Evolutionary conservation across 2,797 vertebrate genomes (phyloP), one percentile per base, ranked within the genome.

Genomic region (Moxostoma hubbsi): DNA sequence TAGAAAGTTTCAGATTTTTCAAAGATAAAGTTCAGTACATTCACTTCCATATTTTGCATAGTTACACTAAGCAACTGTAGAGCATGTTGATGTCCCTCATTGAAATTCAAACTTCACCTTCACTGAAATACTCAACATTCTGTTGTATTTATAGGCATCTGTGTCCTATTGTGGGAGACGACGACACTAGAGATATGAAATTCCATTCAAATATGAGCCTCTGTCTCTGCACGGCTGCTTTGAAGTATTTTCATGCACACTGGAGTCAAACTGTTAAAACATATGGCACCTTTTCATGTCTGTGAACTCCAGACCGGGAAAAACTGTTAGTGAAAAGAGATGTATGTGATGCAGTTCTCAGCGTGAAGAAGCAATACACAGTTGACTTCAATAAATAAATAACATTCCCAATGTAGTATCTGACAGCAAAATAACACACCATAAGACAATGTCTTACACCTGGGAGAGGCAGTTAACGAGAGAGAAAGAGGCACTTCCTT

Each of bases 371-470:
- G 87, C 57, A 89, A 82, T 58, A 81, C 65, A 70, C 81, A 87
- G 79, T 84, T 89, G 89, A 89, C 87, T 89, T 88, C 71, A 57
- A 79, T 71, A 76, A 66, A 81, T 67, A 81, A 77, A 72, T 61
- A 75, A 63, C 13, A 24, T 87, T 87, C 87, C 83, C 61, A 71
- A 88, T 85, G 84, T 81, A 78, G 72, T 67, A 59, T 81, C 66
- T 90, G 90, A 90, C 92, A 89, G 85, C 83, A 89, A 90, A 88
- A 88, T 83, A 90, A 88, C 86, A 83, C 84, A 77, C 80, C 71
- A 81, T 86, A 84, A 81, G 76, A 85, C 81, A 83, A 80, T 64
- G 85, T 81, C 83, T 84, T 81, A 75, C 89, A 91, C 88, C 86
- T 87, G 87, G 88, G 87, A 89, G 73, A 78, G 80, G 57, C 55